Evolutionary conservation across 1,140 invertebrate species (phyloP).

Genomic region (Drosophila teissieri): DNA sequence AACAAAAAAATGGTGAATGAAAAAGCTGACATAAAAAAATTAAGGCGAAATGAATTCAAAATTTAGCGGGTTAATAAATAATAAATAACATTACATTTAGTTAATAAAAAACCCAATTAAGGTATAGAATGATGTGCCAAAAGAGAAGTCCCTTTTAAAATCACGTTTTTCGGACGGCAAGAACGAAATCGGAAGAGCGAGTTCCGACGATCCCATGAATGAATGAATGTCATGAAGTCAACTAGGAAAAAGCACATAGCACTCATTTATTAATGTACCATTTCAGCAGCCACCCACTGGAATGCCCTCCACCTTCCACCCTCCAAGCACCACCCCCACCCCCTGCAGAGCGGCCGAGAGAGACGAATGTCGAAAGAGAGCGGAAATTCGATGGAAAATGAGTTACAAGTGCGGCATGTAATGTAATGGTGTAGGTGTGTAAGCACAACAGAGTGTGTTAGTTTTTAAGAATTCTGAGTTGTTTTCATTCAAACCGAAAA

Average conservation of each 20-base stretch:
- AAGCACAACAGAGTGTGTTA: no score
- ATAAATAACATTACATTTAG: slow-evolving; percentile 60
- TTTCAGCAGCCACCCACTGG: slow-evolving; percentile 37
- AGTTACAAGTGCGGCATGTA: background rate
- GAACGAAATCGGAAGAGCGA: slow-evolving; percentile 9
- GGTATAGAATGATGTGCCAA: slow-evolving; percentile 42
- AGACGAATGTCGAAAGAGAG: slow-evolving; percentile 22
- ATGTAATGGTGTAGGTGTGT: background rate
- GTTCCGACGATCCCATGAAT: slow-evolving; percentile 60
- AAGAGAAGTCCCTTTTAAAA: slow-evolving; percentile 55
- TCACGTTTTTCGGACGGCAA: slow-evolving; percentile 36
- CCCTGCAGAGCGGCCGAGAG: slow-evolving; percentile 1
- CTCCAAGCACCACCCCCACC: background rate
- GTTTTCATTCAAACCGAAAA: no score
- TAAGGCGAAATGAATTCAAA: slow-evolving; percentile 57
- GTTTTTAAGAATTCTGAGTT: no score
- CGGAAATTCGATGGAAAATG: slow-evolving; percentile 2
- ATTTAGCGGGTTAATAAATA: slow-evolving; percentile 44
- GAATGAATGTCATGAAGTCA: slow-evolving; percentile 82
- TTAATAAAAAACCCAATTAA: slow-evolving; percentile 79
- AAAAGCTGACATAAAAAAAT: slow-evolving; percentile 67
- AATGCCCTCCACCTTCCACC: background rate
- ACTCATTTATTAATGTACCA: slow-evolving; percentile 82
- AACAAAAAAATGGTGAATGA: slow-evolving; percentile 10
- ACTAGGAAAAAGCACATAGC: slow-evolving; percentile 81